Evolutionary conservation across 2,113 vertebrate genomes (phyloP).

Genomic region (Glaucidium brasilianum): DNA sequence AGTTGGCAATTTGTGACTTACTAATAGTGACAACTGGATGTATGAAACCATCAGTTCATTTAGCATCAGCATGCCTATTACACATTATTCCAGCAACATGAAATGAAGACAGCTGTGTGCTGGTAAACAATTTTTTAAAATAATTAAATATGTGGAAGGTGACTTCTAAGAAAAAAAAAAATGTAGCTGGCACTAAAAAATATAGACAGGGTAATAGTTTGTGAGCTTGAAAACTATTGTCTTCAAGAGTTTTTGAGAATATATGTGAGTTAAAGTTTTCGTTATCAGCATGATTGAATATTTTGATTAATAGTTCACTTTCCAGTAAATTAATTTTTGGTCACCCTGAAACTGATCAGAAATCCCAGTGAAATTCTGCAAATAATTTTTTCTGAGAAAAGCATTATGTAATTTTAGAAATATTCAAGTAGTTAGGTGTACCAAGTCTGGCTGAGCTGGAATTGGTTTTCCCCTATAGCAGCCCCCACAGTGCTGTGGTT

Average conservation of each 20-base stretch:
- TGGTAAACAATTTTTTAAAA: background rate
- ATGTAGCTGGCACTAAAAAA: background rate
- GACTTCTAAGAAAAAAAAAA: background rate
- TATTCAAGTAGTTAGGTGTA: background rate
- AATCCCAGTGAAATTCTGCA: background rate
- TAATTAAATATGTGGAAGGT: background rate
- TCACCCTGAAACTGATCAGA: background rate
- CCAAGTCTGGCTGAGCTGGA: too few relatives aligned
- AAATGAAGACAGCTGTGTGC: background rate
- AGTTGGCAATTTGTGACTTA: conserved; percentile 4
- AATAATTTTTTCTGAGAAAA: background rate
- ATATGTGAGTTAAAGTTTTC: background rate
- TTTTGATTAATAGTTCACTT: background rate
- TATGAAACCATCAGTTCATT: background rate
- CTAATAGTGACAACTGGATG: background rate
- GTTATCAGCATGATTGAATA: background rate
- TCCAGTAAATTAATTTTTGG: background rate
- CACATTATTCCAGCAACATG: background rate
- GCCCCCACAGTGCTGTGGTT: too few relatives aligned
- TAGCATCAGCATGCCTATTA: background rate
- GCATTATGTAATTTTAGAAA: background rate
- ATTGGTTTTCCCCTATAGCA: too few relatives aligned
- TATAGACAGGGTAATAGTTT: background rate
- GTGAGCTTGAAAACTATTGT: background rate
- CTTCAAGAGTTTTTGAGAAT: background rate